phyloP scores from a whole-genome alignment of 2,797 vertebrate genomes.

The Rousettus madagascariensis region DNA sequence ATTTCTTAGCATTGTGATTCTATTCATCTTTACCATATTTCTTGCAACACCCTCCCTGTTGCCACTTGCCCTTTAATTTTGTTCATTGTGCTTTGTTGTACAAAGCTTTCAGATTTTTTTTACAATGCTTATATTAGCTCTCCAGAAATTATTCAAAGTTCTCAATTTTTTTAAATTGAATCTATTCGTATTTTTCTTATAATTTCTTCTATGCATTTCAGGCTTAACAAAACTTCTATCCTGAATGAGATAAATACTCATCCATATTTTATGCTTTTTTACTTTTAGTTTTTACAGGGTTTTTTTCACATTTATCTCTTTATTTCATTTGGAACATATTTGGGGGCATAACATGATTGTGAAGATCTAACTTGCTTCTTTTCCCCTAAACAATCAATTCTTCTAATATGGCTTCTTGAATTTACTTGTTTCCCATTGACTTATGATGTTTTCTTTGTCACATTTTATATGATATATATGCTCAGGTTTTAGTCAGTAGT shows the following conservation, averaged over 20 bases:
- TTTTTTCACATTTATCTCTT: not conserved
- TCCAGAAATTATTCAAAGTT: not conserved
- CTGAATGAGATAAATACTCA: not conserved
- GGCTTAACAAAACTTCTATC: constrained; percentile 14
- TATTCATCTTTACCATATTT: not conserved
- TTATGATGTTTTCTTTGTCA: not conserved
- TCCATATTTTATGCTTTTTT: not conserved
- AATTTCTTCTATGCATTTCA: constrained; percentile 11
- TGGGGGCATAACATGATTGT: not conserved
- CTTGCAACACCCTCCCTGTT: not conserved
- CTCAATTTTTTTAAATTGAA: not conserved
- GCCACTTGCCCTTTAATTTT: not conserved
- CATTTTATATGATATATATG: not conserved
- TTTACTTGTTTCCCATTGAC: not conserved
- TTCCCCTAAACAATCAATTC: constrained; percentile 14
- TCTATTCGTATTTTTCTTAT: constrained; percentile 17
- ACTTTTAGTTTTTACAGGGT: not conserved
- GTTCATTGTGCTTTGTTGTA: not conserved
- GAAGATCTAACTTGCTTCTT: not conserved
- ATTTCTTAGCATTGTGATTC: not conserved
- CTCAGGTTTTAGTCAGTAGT: not conserved
- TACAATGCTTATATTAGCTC: not conserved
- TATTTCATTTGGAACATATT: not conserved
- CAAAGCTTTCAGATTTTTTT: not conserved
- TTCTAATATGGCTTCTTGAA: not conserved